Evolutionary conservation across 2,797 vertebrate genomes (phyloP), one percentile per base, ranked within the genome.

Genomic region (Cossypha polioptera): DNA sequence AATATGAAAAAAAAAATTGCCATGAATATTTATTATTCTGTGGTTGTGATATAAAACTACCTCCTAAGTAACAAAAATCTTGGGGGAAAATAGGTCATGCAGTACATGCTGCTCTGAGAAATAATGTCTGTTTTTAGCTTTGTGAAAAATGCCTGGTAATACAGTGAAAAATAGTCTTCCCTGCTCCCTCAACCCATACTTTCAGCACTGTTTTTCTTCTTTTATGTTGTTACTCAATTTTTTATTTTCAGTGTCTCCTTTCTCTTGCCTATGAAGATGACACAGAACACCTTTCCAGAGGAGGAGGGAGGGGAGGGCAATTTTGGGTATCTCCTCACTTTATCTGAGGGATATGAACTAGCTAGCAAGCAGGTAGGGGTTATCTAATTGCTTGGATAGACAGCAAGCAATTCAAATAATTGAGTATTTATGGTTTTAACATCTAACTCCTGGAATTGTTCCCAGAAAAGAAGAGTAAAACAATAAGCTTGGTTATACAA

Each of bases 81-180:
- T 51, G 22, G 2, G 8, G 10, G 16, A 68, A 11, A 38, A 57
- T 4, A 72, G 42, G 28, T 26, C 42, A n/a, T 25, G 8, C 5
- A 76, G 63, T 35, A 58, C 19, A 25, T 55, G 14, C 22, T 74
- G 63, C 42, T 88, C 45, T 80, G 53, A 66, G 45, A 82, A 91
- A 65, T 11, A 53, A 55, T 6, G 13, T 35, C 48, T 88, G 63
- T 1, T 92, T 95, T 87, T 80, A 86, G 54, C 73, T 85, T 88
- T 75, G 40, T 75, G 84, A 94, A 88, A 96, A 90, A 73, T 75
- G 25, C 26, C 86, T 79, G 31, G 73, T 88, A 95, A 94, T 88
- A 96, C 67, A 95, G 33, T 48, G 40, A 42, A 92, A 92, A 87
- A 9, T 1, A 82, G 29, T 26, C 15, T 50, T 82, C n/a, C 33